phyloP scores from a whole-genome alignment of 2,113 vertebrate genomes.

The Nematolebias whitei region DNA sequence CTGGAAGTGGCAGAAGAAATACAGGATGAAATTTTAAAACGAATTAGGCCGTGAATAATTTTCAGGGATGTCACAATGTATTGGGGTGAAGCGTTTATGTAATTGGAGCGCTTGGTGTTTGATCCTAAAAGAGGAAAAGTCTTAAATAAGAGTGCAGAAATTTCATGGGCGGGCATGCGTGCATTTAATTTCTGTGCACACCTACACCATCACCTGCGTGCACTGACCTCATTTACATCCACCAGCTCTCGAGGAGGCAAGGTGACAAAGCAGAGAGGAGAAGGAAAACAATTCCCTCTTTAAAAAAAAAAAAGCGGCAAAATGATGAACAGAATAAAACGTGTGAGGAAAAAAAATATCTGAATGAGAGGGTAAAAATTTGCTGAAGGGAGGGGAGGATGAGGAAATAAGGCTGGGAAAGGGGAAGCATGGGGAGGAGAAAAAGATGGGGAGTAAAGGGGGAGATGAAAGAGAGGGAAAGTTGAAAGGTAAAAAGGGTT shows the following conservation, averaged over 20 bases:
- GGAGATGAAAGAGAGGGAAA: constrained; percentile 65
- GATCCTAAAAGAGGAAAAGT: constrained; percentile 35
- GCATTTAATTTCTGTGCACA: constrained; percentile 27
- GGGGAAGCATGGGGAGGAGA: constrained; percentile 55
- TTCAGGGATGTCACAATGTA: constrained; percentile 70
- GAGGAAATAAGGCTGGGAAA: constrained; percentile 42
- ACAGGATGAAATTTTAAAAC: constrained; percentile 63
- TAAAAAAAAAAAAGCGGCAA: constrained; percentile 22
- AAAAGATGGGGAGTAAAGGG: constrained; percentile 57
- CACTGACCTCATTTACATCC: constrained; percentile 70
- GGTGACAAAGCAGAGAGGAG: constrained; percentile 3
- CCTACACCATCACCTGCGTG: constrained; percentile 57
- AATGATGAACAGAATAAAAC: constrained; percentile 31
- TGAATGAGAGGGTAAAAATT: not conserved
- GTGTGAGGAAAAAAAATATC: constrained; percentile 26
- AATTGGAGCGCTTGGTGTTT: constrained; percentile 61
- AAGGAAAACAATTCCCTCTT: not conserved
- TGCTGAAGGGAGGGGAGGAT: constrained; percentile 25
- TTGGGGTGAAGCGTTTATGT: constrained; percentile 67
- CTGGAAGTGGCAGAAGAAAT: constrained; percentile 39
- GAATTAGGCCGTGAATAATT: constrained; percentile 72
- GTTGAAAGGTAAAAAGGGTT: constrained; percentile 72
- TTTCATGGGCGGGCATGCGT: not conserved
- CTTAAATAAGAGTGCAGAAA: constrained; percentile 46
- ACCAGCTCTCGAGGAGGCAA: constrained; percentile 45